Conservation (phyloP, 2,888 invertebrate genomes). For the Yponomeuta plumbellus region DNA sequence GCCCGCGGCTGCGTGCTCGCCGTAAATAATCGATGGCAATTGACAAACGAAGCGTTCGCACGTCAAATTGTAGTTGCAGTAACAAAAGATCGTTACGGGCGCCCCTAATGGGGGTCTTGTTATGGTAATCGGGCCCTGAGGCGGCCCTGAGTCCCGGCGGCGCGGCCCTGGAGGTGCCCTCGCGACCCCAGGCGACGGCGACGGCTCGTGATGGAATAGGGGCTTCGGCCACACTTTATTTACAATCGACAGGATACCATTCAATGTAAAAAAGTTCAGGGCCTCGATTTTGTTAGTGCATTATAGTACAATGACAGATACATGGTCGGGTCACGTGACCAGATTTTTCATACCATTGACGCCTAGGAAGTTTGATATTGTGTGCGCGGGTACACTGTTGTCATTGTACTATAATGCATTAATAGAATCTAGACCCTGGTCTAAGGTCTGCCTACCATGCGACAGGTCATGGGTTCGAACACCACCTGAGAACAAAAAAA, state of each 20-base stretch:
- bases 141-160: constrained; percentile 35
- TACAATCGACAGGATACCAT: not conserved
- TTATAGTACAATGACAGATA: too few species aligned
- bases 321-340: too few species aligned
- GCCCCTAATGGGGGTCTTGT: constrained; percentile 72
- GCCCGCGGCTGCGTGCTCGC: constrained; percentile 62
- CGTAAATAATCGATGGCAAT: constrained; percentile 71
- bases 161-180: not conserved
- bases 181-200: not conserved
- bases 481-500: too few species aligned
- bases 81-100: constrained; percentile 48
- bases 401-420: too few species aligned
- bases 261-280: too few species aligned
- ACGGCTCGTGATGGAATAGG: not conserved
- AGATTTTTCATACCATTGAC: too few species aligned
- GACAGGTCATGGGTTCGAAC: too few species aligned
- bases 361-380: too few species aligned
- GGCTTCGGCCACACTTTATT: not conserved
- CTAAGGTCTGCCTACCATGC: too few species aligned
- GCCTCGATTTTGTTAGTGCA: too few species aligned
- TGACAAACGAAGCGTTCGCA: constrained; percentile 75
- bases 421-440: too few species aligned
- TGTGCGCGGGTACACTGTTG: too few species aligned
- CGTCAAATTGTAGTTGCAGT: constrained; percentile 73
- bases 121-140: constrained; percentile 69